Evolutionary conservation across 1,140 invertebrate species (phyloP).

Genomic region (Anastrepha obliqua): DNA sequence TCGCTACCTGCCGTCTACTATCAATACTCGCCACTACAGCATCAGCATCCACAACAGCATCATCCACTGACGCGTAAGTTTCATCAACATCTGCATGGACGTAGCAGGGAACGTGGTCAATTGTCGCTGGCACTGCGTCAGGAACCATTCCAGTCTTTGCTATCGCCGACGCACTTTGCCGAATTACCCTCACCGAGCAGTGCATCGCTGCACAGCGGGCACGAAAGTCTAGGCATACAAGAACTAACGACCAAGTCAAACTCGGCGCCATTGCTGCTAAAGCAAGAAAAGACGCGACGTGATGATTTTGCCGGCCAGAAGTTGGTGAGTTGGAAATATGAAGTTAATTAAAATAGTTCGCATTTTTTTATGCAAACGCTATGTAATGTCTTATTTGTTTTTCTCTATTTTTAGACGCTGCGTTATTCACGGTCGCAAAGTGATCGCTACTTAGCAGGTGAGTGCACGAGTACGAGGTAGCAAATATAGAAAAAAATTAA

Average conservation of each 20-base stretch:
- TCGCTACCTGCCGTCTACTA: slow-evolving; percentile 56
- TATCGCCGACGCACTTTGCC: slow-evolving; percentile 68
- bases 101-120: slow-evolving; percentile 64
- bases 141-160: slow-evolving; percentile 69
- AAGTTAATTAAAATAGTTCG: slow-evolving; percentile 40
- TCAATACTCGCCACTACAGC: slow-evolving; percentile 61
- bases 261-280: slow-evolving; percentile 71
- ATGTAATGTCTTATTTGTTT: slow-evolving; percentile 36
- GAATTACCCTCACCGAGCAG: slow-evolving; percentile 72
- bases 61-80: slow-evolving; percentile 61
- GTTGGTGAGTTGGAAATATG: slow-evolving; percentile 64
- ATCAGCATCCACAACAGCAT: slow-evolving; percentile 56
- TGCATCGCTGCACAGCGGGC: slow-evolving; percentile 71
- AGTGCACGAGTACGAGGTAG: slow-evolving; percentile 63
- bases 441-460: slow-evolving; percentile 77
- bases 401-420: slow-evolving; percentile 65
- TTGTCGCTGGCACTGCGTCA: slow-evolving; percentile 67
- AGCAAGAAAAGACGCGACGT: slow-evolving; percentile 67
- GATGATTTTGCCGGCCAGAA: slow-evolving; percentile 71
- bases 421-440: slow-evolving; percentile 76
- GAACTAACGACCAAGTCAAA: slow-evolving; percentile 73
- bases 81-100: slow-evolving; percentile 59
- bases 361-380: neutral
- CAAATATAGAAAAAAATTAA: neutral
- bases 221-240: slow-evolving; percentile 66